phyloP scores from a whole-genome alignment of 2,797 vertebrate species.

The Sebastes reedi region DNA sequence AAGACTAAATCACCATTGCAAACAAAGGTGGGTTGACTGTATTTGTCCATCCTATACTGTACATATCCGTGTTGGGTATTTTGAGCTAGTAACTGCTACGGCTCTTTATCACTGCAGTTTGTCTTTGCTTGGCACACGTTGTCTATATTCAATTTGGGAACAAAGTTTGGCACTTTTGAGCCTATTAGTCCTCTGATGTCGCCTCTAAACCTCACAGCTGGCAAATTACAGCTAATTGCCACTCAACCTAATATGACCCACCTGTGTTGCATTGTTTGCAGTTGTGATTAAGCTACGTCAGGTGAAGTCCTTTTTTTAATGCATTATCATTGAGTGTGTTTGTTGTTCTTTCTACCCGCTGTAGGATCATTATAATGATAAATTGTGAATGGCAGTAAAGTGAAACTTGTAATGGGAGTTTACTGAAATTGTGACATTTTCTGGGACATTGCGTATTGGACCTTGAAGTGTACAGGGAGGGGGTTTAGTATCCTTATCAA shows the following conservation, averaged over 20 bases:
- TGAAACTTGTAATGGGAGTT: neutral
- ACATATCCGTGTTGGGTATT: neutral
- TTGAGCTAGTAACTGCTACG: neutral
- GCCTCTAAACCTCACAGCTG: slow-evolving; percentile 15
- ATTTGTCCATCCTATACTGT: neutral
- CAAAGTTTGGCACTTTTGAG: slow-evolving; percentile 1
- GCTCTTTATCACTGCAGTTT: neutral
- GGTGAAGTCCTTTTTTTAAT: neutral
- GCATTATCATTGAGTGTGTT: neutral
- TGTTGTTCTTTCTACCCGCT: neutral
- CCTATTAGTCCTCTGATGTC: neutral
- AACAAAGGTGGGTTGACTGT: neutral
- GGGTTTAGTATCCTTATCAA: neutral
- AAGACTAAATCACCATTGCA: neutral
- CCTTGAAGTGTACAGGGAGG: neutral
- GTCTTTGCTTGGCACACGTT: neutral
- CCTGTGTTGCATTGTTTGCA: slow-evolving; percentile 11
- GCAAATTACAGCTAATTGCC: slow-evolving; percentile 30
- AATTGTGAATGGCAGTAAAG: neutral
- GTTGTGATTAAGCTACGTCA: slow-evolving; percentile 2
- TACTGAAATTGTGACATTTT: neutral
- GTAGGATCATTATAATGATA: neutral
- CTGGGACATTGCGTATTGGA: neutral
- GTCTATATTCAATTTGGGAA: neutral
- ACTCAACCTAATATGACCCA: slow-evolving; percentile 10